Evolutionary conservation across 2,888 invertebrate species (phyloP), one percentile per base, ranked within the genome.

Genomic region (Caenorhabditis macrosperma): DNA sequence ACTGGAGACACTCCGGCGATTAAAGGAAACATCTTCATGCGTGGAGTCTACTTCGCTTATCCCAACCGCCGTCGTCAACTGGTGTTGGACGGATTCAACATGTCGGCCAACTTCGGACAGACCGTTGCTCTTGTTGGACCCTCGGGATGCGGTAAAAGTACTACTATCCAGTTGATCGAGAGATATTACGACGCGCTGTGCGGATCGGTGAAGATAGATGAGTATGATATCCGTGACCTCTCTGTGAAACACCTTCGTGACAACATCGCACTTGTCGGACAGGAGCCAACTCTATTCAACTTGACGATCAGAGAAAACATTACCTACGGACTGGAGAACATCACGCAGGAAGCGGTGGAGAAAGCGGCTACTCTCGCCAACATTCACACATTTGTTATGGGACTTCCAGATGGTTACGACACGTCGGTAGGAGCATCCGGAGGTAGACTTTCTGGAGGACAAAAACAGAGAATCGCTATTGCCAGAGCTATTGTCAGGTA

Each of bases 41-140:
- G 93, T 66, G 92, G 93, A 26, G 93, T 95, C 0, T 95, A 91
- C 93, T 95, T 95, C 91, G 93, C 94, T 54, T 96, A 96, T 91
- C 95, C 95, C 0, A 94, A 94, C 0, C 93, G 95, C 15, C 93
- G 93, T 41, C 94, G 82, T 22, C 80, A 94, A 80, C 93, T 83
- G 22, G 80, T 88, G n/a, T 55, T 88, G 41, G 81, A 83, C 48
- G 82, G 82, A 59, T 85, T 91, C 74, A 81, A 78, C 46, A 81
- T 84, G 78, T 78, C 80, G n/a, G 84, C 82, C 15, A 81, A 84
- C 28, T 84, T 79, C 48, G 91, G 91, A 5, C 90, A 91, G 82
- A 89, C 91, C 5, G 90, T 91, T 30, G 91, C 91, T 17, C 85
- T 91, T 35, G 91, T 91, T 12, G 91, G 91, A 5, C 91, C 91